Conservation (phyloP, 2,888 invertebrate species). For the Catocala sponsa region DNA sequence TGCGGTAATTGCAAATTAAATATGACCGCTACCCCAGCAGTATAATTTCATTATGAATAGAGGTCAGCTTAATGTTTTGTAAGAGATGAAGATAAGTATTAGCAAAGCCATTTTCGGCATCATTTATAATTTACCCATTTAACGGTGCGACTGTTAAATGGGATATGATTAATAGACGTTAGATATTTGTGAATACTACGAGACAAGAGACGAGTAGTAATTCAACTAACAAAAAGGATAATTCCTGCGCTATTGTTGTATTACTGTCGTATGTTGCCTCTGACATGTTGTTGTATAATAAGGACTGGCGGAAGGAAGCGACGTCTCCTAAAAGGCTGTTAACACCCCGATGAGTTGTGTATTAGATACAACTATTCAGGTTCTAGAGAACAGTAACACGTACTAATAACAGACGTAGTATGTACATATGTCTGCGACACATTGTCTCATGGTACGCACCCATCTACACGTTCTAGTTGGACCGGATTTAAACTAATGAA, state of each 20-base stretch:
- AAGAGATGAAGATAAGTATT: slow-evolving; percentile 25
- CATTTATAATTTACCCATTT: slow-evolving; percentile 14
- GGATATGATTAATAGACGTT: too few species aligned
- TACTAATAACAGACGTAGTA: too few species aligned
- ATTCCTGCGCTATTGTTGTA: slow-evolving; percentile 18
- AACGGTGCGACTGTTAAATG: not conserved
- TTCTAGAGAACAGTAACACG: too few species aligned
- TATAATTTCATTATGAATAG: slow-evolving; percentile 31
- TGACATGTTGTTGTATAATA: slow-evolving; percentile 28
- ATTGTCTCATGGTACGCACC: not conserved
- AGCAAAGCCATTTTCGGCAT: slow-evolving; percentile 18
- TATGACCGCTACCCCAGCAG: slow-evolving; percentile 26
- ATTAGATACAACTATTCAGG: too few species aligned
- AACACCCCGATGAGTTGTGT: not conserved
- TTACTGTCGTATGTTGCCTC: slow-evolving; percentile 13
- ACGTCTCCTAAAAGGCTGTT: not conserved
- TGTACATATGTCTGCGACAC: too few species aligned
- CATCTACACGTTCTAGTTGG: not conserved
- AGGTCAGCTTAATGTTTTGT: slow-evolving; percentile 31
- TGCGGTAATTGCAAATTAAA: slow-evolving; percentile 36
- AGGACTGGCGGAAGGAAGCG: slow-evolving; percentile 15
- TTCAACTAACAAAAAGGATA: slow-evolving; percentile 30
- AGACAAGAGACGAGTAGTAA: slow-evolving; percentile 21
- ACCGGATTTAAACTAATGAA: slow-evolving; percentile 15
- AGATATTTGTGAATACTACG: too few species aligned